Evolutionary conservation across 2,113 vertebrate genomes (phyloP).

Genomic region (Stomatorhinus ivindoensis): DNA sequence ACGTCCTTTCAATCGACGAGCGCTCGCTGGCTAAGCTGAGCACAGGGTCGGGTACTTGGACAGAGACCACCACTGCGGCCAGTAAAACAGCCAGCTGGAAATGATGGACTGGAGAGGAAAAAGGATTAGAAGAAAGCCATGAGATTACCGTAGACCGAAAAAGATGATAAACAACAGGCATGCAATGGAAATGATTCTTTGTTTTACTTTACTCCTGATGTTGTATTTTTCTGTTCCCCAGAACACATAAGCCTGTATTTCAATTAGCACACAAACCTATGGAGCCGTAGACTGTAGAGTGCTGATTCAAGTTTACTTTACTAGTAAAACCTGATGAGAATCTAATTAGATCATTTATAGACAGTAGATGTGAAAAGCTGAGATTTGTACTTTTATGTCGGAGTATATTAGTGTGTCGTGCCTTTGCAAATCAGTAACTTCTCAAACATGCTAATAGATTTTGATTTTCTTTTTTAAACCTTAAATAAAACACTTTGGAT

Average conservation of each 20-base stretch:
- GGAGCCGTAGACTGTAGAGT: not conserved
- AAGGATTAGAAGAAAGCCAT: not conserved
- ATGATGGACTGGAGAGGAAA: slow-evolving; percentile 41
- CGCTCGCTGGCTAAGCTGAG: slow-evolving; percentile 70
- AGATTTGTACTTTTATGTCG: not conserved
- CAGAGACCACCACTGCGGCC: slow-evolving; percentile 64
- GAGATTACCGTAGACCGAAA: not conserved
- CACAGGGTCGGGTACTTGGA: slow-evolving; percentile 63
- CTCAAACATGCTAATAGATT: too few relatives aligned
- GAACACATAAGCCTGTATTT: not conserved
- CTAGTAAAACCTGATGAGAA: not conserved
- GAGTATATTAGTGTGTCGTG: not conserved
- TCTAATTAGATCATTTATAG: not conserved
- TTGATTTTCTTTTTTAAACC: not conserved
- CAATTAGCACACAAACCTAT: too few relatives aligned
- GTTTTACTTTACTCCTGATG: not conserved
- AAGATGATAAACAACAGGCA: not conserved
- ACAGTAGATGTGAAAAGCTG: not conserved
- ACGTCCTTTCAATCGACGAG: slow-evolving; percentile 88
- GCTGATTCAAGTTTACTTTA: not conserved
- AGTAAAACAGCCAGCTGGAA: slow-evolving; percentile 67
- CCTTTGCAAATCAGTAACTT: not conserved
- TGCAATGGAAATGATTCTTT: not conserved
- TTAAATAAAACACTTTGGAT: not conserved
- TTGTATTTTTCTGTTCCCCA: not conserved